phyloP scores from a whole-genome alignment of 1,140 invertebrate species.

The Brachionus paranguensis region DNA sequence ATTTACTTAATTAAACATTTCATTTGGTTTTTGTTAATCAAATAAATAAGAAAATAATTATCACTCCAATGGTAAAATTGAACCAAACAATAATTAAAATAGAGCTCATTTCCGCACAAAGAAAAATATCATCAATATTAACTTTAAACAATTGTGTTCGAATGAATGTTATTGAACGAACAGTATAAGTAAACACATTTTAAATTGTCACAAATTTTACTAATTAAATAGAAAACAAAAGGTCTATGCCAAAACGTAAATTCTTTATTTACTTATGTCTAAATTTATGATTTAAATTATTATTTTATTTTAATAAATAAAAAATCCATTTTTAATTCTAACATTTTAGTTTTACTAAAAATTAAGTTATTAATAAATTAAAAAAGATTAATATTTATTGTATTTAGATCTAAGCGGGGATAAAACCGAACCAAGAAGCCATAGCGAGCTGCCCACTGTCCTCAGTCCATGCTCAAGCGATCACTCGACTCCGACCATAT shows the following conservation, averaged over 20 bases:
- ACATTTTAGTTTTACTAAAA: not conserved
- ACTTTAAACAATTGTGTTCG: not conserved
- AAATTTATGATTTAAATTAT: not conserved
- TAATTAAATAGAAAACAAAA: not conserved
- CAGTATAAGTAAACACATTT: not conserved
- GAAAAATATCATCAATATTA: not conserved
- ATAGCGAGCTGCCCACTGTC: not conserved
- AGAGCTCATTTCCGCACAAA: not conserved
- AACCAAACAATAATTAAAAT: not conserved
- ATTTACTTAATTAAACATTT: too few species aligned
- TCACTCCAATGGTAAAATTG: not conserved
- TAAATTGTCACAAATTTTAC: not conserved
- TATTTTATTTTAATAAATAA: not conserved
- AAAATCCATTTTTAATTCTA: not conserved
- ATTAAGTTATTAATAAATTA: not conserved
- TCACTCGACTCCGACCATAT: not conserved
- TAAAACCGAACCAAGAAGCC: not conserved
- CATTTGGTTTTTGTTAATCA: not conserved
- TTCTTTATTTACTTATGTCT: not conserved
- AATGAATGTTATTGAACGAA: not conserved
- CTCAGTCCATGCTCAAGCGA: not conserved
- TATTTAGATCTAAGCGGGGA: not conserved
- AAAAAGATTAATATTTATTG: not conserved
- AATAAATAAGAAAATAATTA: not conserved
- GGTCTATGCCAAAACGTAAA: not conserved